phyloP scores from a whole-genome alignment of 2,113 vertebrate genomes.

The Nannobrachium achirus region DNA sequence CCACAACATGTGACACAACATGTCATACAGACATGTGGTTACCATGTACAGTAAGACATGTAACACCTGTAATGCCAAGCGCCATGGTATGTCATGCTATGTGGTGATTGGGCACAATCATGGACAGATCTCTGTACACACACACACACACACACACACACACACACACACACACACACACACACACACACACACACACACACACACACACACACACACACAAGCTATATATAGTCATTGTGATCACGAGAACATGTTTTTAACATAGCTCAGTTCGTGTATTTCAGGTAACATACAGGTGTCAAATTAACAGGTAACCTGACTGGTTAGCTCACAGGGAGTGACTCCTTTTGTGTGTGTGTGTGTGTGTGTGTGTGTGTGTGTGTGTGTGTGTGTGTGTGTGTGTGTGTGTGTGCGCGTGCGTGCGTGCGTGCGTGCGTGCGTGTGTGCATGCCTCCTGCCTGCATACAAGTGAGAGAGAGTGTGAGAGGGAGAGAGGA shows the following conservation, averaged over 20 bases:
- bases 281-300: constrained; percentile 36
- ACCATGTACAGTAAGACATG: constrained; percentile 3
- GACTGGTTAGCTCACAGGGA: constrained; percentile 48
- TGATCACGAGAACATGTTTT: no score
- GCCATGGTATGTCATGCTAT: no score
- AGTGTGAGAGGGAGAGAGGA: constrained; percentile 2
- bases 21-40: no score
- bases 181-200: not conserved
- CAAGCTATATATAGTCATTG: constrained; percentile 17
- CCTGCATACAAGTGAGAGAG: not conserved
- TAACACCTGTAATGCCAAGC: no score
- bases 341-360: constrained; percentile 13
- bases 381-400: constrained; percentile 10
- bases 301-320: constrained; percentile 40
- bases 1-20: constrained; percentile 25
- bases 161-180: constrained; percentile 8
- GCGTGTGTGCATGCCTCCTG: not conserved
- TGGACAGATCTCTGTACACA: not conserved
- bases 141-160: not conserved
- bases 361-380: constrained; percentile 1
- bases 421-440: not conserved
- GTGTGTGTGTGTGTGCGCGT: not conserved
- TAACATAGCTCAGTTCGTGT: constrained; percentile 29
- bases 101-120: not conserved
- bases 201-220: not conserved